These are phyloP conservation scores for Macropus fuliginosus DNA, from an alignment of 2,797 vertebrate species.

Conservation along the genomic window DNA sequence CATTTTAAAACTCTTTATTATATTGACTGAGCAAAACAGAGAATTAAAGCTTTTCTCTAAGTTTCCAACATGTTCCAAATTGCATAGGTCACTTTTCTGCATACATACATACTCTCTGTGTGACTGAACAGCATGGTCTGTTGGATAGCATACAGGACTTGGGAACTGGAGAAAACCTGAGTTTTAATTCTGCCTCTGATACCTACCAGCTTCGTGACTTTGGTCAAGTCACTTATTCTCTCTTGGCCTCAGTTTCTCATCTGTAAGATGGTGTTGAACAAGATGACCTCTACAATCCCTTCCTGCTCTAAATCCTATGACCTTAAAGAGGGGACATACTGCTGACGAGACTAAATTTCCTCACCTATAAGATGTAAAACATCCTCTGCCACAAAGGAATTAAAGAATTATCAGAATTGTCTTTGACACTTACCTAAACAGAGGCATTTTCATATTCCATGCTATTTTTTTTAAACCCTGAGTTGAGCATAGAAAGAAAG, in stretches of 20 bases:
- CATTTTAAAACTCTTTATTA: background rate
- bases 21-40: background rate
- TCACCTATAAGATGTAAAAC: background rate
- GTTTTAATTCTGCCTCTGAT: background rate
- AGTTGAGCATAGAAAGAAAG: background rate
- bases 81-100: background rate
- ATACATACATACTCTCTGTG: background rate
- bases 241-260: background rate
- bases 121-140: background rate
- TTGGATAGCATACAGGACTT: background rate
- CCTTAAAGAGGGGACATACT: background rate
- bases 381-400: background rate
- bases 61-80: background rate
- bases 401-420: background rate
- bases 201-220: background rate
- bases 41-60: background rate
- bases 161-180: background rate
- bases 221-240: background rate
- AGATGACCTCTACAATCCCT: background rate
- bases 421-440: background rate
- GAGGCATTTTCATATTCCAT: background rate
- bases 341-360: background rate
- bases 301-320: background rate
- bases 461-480: background rate
- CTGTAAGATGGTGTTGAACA: background rate